Base-by-base conservation (phyloP, 2,888 invertebrate genomes). In the Augochlorella aurata region DNA sequence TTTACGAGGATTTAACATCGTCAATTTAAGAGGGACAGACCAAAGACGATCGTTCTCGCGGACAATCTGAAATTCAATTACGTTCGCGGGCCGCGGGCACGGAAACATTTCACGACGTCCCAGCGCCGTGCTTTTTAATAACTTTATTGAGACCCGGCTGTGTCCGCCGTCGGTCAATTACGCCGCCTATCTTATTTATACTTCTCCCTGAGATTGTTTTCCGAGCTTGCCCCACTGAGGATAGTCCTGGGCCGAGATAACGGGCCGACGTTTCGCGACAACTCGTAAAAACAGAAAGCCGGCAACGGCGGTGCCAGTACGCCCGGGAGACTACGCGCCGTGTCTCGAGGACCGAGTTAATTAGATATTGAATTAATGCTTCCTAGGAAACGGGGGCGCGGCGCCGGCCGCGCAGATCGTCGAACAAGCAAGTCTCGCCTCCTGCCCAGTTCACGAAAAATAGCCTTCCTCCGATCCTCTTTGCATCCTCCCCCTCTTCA, bases 331-430 rank as follows among this genome's bases (percentile, higher is more conserved):
- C 76, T 54, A 44, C 68, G 38, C 18, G 63, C 50, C 74, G 44
- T 71, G 78, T 74, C 84, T 54, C 78, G 70, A 79, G 86, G 69
- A 76, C 74, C 79, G 77, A 79, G 81, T 89, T 90, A 90, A 90
- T 90, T 90, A 90, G 87, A 87, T 87, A 90, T 90, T 87, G 87
- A 90, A 90, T 90, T 89, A 85, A 89, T 86, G 88, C 85, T 16
- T 85, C 84, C 83, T 85, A 88, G 77, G 87, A 88, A 83, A 85
- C 79, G 74, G 69, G 21, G 8, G 21, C 14, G 29, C 69, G 38
- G 24, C 24, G 58, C 16, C 24, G 24, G 16, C 8, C 24, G 52
- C 14, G 45, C 50, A 49, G 68, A 44, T 67, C 70, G 50, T 61
- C 66, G 66, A 71, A 78, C 68, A 74, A 58, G 68, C 72, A 77